Percentiles rank a stretch among this genome's conserved stretches.
These are phyloP conservation scores for Micropoecilia bifurca DNA, from an alignment of 2,797 vertebrate species.

Conservation along the genomic window DNA sequence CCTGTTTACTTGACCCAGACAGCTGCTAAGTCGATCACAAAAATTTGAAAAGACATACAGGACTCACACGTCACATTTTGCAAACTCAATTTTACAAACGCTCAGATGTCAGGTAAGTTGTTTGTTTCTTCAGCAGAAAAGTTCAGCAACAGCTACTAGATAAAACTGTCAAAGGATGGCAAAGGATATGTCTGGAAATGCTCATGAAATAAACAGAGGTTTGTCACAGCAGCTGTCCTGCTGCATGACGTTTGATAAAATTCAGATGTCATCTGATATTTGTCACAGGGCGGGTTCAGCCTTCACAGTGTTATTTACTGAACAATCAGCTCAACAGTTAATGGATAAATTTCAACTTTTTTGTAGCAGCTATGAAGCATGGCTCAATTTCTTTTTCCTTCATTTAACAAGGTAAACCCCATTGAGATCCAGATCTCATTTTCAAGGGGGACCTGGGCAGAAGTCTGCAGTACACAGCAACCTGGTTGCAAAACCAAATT, in stretches of 20 bases:
- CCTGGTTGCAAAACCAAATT: too few species aligned
- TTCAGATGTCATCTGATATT: neutral
- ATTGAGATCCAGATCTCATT: too few species aligned
- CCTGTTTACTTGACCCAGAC: neutral
- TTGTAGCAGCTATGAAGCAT: neutral
- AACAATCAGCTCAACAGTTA: neutral
- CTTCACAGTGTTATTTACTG: neutral
- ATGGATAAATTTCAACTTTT: neutral
- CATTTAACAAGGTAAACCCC: too few species aligned
- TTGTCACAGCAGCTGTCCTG: neutral
- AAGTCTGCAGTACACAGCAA: too few species aligned
- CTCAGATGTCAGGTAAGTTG: neutral
- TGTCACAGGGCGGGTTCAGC: neutral
- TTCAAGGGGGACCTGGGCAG: too few species aligned
- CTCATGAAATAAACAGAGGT: neutral
- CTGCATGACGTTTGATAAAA: neutral
- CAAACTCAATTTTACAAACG: neutral
- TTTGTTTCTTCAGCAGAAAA: neutral
- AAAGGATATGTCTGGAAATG: neutral
- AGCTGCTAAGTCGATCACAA: neutral
- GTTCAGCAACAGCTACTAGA: neutral
- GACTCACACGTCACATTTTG: neutral
- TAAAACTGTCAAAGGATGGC: neutral
- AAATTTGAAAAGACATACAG: neutral
- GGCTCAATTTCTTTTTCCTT: neutral